Base-by-base conservation (phyloP, 2,888 invertebrate genomes). In the Spodoptera picta region DNA sequence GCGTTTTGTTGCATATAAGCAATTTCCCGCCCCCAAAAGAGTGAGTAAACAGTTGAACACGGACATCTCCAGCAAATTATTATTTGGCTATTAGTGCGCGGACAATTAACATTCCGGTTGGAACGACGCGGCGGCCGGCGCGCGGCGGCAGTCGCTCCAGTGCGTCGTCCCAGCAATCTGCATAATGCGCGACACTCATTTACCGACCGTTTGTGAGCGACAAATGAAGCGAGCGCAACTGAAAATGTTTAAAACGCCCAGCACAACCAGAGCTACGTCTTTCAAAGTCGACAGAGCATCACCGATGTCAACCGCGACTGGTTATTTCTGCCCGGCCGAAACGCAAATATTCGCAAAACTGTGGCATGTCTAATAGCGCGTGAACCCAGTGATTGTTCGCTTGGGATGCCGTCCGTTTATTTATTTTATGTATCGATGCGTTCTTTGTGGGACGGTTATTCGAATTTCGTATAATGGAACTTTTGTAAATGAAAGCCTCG, bases 141-240 rank as follows among this genome's bases (percentile, higher is more conserved):
- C 72, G 61, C 67, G 72, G 71, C 70, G 64, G 66, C 65, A 73
- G 70, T 66, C 85, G 89, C 83, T 79, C 79, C 82, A 83, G 77
- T 84, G 87, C 86, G 84, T 78, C 81, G 84, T 81, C 85, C 80
- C 83, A 82, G 81, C 85, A 87, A 91, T 90, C 90, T 92, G 89
- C 92, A 92, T 92, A 92, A 92, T 91, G 83, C 84, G 78, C 85
- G 78, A 83, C 82, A 87, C 89, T 91, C 92, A 91, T 92, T 92
- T 90, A 84, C 81, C 83, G 80, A 75, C 79, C 90, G 89, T 89
- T 91, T 92, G 91, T 91, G 87, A 87, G 76, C 85, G 87, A 83
- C 90, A 90, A 92, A 92, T 92, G 92, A 92, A 90, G 89, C 92
- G 89, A 69, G 79, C 75, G 78, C 78, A 79, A 79, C 79, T 80